A percentile compares a stretch with the other conserved stretches of the same genome.
Evolutionary conservation across 2,113 vertebrate genomes (phyloP).

Genomic region (Mobula birostris): DNA sequence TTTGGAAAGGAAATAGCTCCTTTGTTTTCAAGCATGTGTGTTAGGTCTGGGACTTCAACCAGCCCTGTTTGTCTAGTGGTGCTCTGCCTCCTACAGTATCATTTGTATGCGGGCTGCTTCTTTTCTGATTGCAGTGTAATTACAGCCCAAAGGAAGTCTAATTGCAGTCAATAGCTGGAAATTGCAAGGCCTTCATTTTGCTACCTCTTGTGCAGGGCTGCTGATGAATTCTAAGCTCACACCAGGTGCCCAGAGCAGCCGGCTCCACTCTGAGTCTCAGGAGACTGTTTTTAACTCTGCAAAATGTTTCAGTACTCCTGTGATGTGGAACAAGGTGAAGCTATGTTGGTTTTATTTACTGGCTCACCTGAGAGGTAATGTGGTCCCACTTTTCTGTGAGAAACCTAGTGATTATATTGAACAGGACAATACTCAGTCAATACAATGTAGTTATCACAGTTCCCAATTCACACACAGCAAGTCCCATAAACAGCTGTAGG

Average conservation of each 20-base stretch:
- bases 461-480: no score
- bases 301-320: not conserved
- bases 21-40: not conserved
- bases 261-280: not conserved
- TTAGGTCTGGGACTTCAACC: not conserved
- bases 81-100: slow-evolving; percentile 60
- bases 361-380: not conserved
- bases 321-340: not conserved
- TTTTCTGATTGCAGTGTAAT: slow-evolving; percentile 69
- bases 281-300: not conserved
- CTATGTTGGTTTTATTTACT: not conserved
- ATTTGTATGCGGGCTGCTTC: slow-evolving; percentile 69
- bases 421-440: not conserved
- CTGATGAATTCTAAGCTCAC: not conserved
- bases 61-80: slow-evolving; percentile 60
- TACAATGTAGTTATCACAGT: no score
- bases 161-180: slow-evolving; percentile 73
- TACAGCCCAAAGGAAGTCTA: slow-evolving; percentile 68
- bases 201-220: slow-evolving; percentile 15
- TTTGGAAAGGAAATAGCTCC: not conserved
- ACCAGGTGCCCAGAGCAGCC: no score
- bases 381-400: not conserved
- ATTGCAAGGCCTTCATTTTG: slow-evolving; percentile 46
- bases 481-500: no score
- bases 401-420: not conserved